Conservation (phyloP, 2,797 vertebrate genomes). For the Denticeps clupeoides region DNA sequence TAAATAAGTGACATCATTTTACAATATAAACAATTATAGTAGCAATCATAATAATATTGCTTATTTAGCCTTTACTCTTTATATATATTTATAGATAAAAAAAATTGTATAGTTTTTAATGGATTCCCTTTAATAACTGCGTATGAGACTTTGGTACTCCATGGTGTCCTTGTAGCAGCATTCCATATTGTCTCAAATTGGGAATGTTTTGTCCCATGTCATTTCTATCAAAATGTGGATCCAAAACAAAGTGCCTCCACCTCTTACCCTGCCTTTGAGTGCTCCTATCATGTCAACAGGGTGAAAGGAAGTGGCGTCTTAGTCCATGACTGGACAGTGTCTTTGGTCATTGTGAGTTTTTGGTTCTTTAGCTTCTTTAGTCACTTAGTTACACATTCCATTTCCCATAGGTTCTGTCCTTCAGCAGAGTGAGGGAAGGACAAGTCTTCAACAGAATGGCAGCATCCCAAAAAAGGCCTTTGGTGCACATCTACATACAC, state of each 20-base stretch:
- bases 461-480: constrained; percentile 51
- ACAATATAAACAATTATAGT: constrained; percentile 67
- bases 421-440: constrained; percentile 34
- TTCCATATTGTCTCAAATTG: constrained; percentile 55
- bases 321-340: constrained; percentile 42
- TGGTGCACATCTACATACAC: constrained; percentile 29
- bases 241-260: constrained; percentile 39
- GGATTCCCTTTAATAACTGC: constrained; percentile 58
- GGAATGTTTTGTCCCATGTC: constrained; percentile 59
- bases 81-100: constrained; percentile 51
- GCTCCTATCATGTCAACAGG: constrained; percentile 6
- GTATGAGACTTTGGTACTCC: constrained; percentile 64
- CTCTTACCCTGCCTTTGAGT: constrained; percentile 22
- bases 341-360: constrained; percentile 54
- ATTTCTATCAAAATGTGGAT: constrained; percentile 57
- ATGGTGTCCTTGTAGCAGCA: constrained; percentile 66
- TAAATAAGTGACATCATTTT: constrained; percentile 77
- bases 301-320: background rate
- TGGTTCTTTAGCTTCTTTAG: constrained; percentile 35
- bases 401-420: constrained; percentile 54
- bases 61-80: constrained; percentile 62
- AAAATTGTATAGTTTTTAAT: constrained; percentile 57
- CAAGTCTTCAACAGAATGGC: constrained; percentile 32
- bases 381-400: constrained; percentile 59
- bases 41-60: constrained; percentile 69